Evolutionary conservation across 2,888 invertebrate genomes (phyloP).

Genomic region (Scaeva pyrastri): DNA sequence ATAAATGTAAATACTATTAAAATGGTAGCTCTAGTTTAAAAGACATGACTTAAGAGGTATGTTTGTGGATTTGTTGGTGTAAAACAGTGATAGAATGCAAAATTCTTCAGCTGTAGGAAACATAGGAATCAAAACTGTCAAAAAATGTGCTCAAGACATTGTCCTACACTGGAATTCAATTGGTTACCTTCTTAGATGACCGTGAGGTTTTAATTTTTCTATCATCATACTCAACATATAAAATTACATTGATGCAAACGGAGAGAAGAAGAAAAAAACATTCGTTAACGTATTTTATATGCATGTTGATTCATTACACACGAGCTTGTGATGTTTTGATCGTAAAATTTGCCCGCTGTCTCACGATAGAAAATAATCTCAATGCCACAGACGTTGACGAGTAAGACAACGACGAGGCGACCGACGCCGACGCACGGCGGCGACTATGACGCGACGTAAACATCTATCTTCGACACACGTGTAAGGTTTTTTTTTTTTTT

Average conservation of each 20-base stretch:
- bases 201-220: not conserved
- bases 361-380: conserved; percentile 41
- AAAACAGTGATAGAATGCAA: too few species aligned
- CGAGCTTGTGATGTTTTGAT: conserved; percentile 25
- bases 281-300: conserved; percentile 13
- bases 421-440: not conserved
- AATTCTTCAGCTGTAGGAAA: too few species aligned
- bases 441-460: conserved; percentile 13
- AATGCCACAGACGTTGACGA: conserved; percentile 10
- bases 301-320: conserved; percentile 40
- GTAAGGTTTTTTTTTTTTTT: conserved; percentile 31
- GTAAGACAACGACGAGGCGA: too few species aligned
- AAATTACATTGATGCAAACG: not conserved
- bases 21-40: too few species aligned
- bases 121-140: not conserved
- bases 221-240: not conserved
- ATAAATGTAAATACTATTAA: too few species aligned
- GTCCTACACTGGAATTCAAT: not conserved
- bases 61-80: too few species aligned
- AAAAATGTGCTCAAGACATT: not conserved
- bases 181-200: conserved; percentile 17
- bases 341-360: conserved; percentile 29
- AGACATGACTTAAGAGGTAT: too few species aligned
- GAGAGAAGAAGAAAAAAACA: not conserved
- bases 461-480: conserved; percentile 27